phyloP scores from a whole-genome alignment of 2,888 invertebrate genomes.

The Polyploca ridens region DNA sequence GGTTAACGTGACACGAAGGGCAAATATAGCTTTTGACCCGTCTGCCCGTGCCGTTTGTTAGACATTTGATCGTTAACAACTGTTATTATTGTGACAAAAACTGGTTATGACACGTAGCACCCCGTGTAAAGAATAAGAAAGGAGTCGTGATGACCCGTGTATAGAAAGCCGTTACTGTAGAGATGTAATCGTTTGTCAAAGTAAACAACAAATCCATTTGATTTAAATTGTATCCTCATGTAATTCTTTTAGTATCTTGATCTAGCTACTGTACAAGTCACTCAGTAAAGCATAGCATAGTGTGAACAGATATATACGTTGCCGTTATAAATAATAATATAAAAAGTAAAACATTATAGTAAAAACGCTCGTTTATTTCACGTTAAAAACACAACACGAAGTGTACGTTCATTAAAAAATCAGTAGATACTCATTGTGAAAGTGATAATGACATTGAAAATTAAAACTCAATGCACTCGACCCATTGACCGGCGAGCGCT shows the following conservation, averaged over 20 bases:
- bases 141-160: too few species aligned
- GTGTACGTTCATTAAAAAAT: constrained; percentile 25
- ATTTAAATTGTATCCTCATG: too few species aligned
- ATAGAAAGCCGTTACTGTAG: too few species aligned
- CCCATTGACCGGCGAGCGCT: constrained; percentile 76
- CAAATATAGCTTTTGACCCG: not conserved
- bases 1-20: constrained; percentile 1
- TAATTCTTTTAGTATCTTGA: too few species aligned
- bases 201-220: too few species aligned
- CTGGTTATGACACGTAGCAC: not conserved
- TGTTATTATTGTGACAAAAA: not conserved
- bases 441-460: constrained; percentile 84
- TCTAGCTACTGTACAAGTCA: not conserved
- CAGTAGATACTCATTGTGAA: constrained; percentile 73
- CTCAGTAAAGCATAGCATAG: not conserved
- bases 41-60: not conserved
- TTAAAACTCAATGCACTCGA: constrained; percentile 79
- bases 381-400: constrained; percentile 30
- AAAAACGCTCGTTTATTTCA: constrained; percentile 11
- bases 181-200: too few species aligned
- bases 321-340: too few species aligned
- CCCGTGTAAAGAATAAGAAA: not conserved
- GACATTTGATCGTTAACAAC: constrained; percentile 1
- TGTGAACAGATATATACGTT: not conserved
- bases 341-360: not conserved